Conservation (phyloP, 2,888 invertebrate species). For the Epinotia bilunana region DNA sequence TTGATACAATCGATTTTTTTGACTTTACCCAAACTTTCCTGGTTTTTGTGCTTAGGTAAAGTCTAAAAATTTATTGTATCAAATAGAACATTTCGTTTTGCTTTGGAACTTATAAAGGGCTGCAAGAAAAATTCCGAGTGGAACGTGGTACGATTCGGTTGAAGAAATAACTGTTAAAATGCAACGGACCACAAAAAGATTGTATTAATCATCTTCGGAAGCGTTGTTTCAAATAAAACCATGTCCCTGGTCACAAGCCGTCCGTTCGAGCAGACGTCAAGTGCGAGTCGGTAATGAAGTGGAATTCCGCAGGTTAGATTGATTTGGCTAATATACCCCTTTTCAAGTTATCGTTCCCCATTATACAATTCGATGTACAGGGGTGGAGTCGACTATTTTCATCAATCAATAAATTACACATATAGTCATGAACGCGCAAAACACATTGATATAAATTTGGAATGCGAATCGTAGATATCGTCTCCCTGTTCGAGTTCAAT, state of each 20-base stretch:
- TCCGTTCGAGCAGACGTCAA: slow-evolving; percentile 22
- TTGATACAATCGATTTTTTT: no score
- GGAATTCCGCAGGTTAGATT: slow-evolving; percentile 10
- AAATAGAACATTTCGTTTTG: slow-evolving; percentile 24
- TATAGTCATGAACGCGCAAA: no score
- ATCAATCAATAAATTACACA: no score
- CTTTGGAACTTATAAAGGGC: slow-evolving; percentile 4
- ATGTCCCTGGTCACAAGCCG: slow-evolving; percentile 25
- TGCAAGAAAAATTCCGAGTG: slow-evolving; percentile 9
- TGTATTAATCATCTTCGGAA: slow-evolving; percentile 27
- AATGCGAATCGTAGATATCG: not conserved
- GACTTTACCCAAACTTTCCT: not conserved
- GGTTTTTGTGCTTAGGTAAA: not conserved
- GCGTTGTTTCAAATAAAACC: slow-evolving; percentile 30
- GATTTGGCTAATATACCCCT: not conserved
- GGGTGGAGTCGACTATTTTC: no score
- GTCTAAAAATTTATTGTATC: not conserved
- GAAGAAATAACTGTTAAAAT: slow-evolving; percentile 26
- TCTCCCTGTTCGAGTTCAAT: no score
- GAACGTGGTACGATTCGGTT: not conserved
- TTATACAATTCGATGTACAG: no score
- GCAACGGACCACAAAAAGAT: slow-evolving; percentile 26
- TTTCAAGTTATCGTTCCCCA: no score
- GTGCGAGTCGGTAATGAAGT: not conserved
- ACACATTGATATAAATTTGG: not conserved